Percentiles rank a stretch among this genome's conserved stretches.
Evolutionary conservation across 2,113 vertebrate genomes (phyloP).

Genomic region (Oxygymnocypris stewartii): DNA sequence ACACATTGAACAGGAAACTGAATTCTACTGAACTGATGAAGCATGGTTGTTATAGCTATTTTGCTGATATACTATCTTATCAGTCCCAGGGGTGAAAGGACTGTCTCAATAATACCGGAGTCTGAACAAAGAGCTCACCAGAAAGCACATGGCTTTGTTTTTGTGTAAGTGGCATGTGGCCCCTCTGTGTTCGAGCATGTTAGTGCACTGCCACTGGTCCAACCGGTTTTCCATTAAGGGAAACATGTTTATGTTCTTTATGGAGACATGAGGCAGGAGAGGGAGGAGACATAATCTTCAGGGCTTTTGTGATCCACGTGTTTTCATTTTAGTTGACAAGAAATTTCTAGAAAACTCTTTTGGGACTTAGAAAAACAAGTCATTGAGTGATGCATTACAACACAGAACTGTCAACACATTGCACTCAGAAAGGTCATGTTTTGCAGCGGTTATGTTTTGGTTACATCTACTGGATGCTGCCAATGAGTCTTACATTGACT

Average conservation of each 20-base stretch:
- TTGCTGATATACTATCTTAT: background rate
- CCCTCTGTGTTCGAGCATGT: constrained; percentile 11
- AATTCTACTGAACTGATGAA: background rate
- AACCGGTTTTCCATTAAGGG: constrained; percentile 44
- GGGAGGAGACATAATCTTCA: background rate
- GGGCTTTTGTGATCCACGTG: background rate
- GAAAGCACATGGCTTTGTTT: constrained; percentile 11
- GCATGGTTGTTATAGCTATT: background rate
- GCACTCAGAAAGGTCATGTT: background rate
- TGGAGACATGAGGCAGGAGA: constrained; percentile 10
- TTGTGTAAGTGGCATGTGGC: background rate
- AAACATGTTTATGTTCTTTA: constrained; percentile 44
- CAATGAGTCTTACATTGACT: background rate
- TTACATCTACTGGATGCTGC: no score
- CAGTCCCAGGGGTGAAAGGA: background rate
- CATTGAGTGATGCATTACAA: background rate
- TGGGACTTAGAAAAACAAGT: background rate
- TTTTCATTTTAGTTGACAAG: background rate
- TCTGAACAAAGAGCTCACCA: background rate
- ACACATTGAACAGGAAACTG: background rate
- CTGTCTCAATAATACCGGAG: background rate
- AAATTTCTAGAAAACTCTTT: background rate
- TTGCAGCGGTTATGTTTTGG: background rate
- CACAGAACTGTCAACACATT: background rate
- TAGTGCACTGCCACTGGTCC: background rate